Percentiles rank a stretch among this genome's conserved stretches.
phyloP scores from a whole-genome alignment of 2,888 invertebrate genomes.

The Amphimallon solstitiale region DNA sequence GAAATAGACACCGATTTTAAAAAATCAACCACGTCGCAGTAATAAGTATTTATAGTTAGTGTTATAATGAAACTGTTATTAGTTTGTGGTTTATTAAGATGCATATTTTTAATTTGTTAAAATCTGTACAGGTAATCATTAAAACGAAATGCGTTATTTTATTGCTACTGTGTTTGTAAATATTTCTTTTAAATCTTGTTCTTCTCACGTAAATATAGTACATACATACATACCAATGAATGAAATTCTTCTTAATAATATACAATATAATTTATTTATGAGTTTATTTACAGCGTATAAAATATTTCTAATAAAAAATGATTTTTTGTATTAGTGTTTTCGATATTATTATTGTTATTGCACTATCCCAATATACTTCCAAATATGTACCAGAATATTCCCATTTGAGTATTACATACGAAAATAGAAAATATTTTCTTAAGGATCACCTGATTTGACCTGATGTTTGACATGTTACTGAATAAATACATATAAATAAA shows the following conservation, averaged over 20 bases:
- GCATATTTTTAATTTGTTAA: neutral
- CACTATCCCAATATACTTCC: neutral
- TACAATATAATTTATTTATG: conserved; percentile 27
- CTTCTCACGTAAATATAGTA: neutral
- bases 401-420: no score
- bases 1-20: conserved; percentile 68
- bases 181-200: conserved; percentile 2
- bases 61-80: conserved; percentile 14
- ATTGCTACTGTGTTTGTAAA: conserved; percentile 8
- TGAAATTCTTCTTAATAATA: neutral
- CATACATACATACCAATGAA: neutral
- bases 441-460: no score
- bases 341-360: neutral
- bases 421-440: no score
- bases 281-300: conserved; percentile 12
- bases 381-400: no score
- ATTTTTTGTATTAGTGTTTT: conserved; percentile 1
- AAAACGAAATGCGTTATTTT: neutral
- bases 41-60: conserved; percentile 1
- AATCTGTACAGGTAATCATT: conserved; percentile 9
- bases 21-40: conserved; percentile 60
- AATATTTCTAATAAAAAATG: conserved; percentile 26
- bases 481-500: no score
- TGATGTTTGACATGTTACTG: no score
- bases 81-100: neutral